Conservation (phyloP, 2,113 vertebrate species). For the Scytalopus superciliaris region DNA sequence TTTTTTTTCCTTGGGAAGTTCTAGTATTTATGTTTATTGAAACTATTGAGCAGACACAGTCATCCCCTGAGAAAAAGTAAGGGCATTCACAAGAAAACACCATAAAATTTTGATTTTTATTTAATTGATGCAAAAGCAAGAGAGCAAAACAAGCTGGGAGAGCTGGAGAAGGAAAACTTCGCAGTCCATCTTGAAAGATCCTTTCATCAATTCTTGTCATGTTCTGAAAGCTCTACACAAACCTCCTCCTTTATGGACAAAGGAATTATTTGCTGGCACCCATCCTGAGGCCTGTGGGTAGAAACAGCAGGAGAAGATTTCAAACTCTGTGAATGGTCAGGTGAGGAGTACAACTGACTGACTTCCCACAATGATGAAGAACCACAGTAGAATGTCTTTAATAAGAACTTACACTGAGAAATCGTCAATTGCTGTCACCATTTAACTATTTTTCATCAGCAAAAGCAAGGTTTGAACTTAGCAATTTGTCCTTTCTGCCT, state of each 20-base stretch:
- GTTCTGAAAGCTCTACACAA: neutral
- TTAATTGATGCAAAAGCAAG: neutral
- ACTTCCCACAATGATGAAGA: neutral
- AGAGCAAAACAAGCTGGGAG: neutral
- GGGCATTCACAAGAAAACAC: neutral
- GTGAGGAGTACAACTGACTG: neutral
- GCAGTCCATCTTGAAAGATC: fast-evolving
- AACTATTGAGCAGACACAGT: neutral
- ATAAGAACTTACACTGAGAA: neutral
- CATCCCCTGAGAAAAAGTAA: neutral
- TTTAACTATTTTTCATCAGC: neutral
- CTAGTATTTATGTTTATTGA: neutral
- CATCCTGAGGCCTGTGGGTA: neutral
- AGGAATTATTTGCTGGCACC: neutral
- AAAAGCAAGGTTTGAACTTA: neutral
- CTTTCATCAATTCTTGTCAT: neutral
- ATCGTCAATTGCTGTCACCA: neutral
- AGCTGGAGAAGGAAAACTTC: neutral
- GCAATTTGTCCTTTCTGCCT: neutral
- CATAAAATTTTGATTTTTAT: too few relatives aligned
- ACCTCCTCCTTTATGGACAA: neutral
- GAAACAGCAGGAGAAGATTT: neutral
- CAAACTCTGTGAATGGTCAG: neutral
- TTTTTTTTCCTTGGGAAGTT: neutral
- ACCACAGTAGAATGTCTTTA: neutral